Evolutionary conservation across 2,797 vertebrate species (phyloP).

Genomic region (Enteromius paludinosus): DNA sequence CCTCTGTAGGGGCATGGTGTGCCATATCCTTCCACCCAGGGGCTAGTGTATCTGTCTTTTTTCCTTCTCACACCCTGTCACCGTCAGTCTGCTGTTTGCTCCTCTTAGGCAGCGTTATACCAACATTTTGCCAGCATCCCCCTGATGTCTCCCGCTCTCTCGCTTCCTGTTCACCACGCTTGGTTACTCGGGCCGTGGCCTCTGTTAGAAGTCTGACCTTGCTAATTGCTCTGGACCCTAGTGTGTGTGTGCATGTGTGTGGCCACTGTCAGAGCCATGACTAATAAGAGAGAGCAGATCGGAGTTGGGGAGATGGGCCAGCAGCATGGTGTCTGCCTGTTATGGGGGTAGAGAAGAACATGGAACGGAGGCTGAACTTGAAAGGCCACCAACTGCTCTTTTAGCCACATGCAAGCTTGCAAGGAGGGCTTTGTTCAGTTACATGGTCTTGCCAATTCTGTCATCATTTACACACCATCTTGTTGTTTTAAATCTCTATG

Average conservation of each 20-base stretch:
- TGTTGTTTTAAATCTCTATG: neutral
- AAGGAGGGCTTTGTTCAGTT: neutral
- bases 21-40: constrained; percentile 42
- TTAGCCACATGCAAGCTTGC: neutral
- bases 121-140: constrained; percentile 57
- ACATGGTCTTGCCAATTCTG: neutral
- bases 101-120: constrained; percentile 49
- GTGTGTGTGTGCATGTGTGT: constrained; percentile 39
- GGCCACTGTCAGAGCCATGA: constrained; percentile 52
- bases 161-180: constrained; percentile 44
- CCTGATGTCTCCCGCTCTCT: constrained; percentile 40
- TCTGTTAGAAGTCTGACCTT: constrained; percentile 58
- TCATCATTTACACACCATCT: neutral
- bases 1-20: constrained; percentile 36
- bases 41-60: constrained; percentile 29
- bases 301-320: constrained; percentile 20
- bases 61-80: constrained; percentile 34
- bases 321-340: constrained; percentile 37
- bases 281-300: constrained; percentile 54
- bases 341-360: constrained; percentile 15
- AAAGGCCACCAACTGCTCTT: constrained; percentile 26
- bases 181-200: constrained; percentile 51
- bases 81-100: constrained; percentile 49
- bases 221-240: constrained; percentile 66
- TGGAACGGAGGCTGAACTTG: constrained; percentile 21